Evolutionary conservation across 2,888 invertebrate species (phyloP).

Genomic region (Phoenoteleia sp.): DNA sequence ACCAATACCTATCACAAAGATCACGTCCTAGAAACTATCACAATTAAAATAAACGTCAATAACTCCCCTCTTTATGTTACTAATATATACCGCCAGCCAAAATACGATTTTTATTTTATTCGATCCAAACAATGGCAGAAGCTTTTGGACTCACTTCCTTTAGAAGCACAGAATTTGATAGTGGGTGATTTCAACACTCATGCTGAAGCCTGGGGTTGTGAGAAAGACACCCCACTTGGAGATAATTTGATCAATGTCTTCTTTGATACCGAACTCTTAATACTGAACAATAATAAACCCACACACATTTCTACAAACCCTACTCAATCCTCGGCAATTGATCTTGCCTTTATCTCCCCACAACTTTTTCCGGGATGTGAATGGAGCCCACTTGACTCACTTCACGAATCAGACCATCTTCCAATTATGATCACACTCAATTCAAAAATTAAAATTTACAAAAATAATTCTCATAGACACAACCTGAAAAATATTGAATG

Average conservation of each 20-base stretch:
- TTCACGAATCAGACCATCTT: background rate
- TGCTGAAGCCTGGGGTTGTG: background rate
- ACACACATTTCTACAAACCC: background rate
- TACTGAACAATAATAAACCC: background rate
- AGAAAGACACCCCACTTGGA: background rate
- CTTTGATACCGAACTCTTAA: background rate
- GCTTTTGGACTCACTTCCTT: background rate
- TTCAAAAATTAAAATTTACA: background rate
- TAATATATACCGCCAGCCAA: slow-evolving; percentile 2
- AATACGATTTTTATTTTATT: background rate
- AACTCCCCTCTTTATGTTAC: background rate
- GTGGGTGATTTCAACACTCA: slow-evolving; percentile 8
- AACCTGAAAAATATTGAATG: background rate
- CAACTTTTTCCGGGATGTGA: background rate
- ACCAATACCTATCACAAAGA: background rate
- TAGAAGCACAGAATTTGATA: background rate
- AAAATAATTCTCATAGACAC: background rate
- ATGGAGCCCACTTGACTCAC: background rate
- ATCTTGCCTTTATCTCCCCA: background rate
- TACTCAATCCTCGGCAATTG: background rate
- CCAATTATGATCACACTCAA: background rate
- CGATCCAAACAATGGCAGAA: background rate
- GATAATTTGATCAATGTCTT: background rate
- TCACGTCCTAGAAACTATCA: background rate
- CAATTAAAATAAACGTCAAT: background rate